phyloP scores from a whole-genome alignment of 23 tunicate species.

The Trididemnum miniatum region DNA sequence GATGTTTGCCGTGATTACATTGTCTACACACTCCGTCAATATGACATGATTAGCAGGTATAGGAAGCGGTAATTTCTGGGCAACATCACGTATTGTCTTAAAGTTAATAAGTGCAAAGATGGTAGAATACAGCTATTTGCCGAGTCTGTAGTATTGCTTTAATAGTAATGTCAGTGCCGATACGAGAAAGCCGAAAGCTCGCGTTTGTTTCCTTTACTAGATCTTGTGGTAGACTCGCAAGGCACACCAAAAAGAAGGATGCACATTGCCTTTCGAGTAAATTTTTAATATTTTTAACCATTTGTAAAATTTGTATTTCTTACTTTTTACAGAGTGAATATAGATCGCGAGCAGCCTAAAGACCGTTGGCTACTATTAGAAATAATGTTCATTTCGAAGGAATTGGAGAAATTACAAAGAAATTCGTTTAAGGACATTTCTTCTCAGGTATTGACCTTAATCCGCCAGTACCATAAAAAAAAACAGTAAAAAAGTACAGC shows the following conservation, averaged over 20 bases:
- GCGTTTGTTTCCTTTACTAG: too few species aligned
- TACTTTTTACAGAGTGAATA: constrained; percentile 9
- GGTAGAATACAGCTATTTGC: too few species aligned
- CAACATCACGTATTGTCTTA: background rate
- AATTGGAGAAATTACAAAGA: constrained; percentile 51
- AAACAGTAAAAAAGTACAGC: too few species aligned
- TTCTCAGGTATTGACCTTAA: constrained; percentile 56
- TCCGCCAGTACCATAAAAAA: too few species aligned
- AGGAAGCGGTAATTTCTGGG: background rate
- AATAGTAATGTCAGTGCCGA: too few species aligned
- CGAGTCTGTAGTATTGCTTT: too few species aligned
- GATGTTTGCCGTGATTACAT: constrained; percentile 79
- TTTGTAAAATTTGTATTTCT: too few species aligned
- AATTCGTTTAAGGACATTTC: constrained; percentile 46
- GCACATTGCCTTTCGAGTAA: background rate
- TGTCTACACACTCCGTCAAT: constrained; percentile 41
- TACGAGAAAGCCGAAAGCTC: too few species aligned
- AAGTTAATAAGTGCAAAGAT: too few species aligned
- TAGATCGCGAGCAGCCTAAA: constrained; percentile 26
- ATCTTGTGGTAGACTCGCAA: too few species aligned
- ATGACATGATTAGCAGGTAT: constrained; percentile 38
- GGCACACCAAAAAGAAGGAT: too few species aligned
- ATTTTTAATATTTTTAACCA: too few species aligned
- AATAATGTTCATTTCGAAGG: constrained; percentile 31
- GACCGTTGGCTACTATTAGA: constrained; percentile 52